Evolutionary conservation across 2,888 invertebrate genomes (phyloP).

Genomic region (Pristionchus arcanus): DNA sequence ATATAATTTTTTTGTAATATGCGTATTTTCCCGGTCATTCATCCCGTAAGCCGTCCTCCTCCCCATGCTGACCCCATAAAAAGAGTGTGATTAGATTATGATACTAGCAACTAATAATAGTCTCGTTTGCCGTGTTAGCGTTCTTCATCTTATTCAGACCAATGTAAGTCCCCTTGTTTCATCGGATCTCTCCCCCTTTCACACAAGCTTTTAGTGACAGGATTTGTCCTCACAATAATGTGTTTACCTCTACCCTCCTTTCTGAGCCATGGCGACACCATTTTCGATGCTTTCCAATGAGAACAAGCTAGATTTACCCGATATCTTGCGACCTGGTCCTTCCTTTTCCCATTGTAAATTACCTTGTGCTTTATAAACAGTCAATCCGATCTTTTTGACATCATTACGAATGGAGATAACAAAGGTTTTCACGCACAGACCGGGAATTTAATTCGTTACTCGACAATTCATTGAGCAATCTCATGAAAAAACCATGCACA

Average conservation of each 20-base stretch:
- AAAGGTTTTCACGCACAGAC: background rate
- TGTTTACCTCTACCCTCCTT: conserved; percentile 22
- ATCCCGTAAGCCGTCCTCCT: background rate
- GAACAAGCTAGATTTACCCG: conserved; percentile 31
- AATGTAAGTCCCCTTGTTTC: background rate
- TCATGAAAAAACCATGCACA: too few species aligned
- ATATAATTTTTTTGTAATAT: background rate
- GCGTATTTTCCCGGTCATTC: background rate
- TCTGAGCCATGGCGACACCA: conserved; percentile 28
- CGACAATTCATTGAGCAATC: too few species aligned
- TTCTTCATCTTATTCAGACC: background rate
- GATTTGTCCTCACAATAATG: background rate
- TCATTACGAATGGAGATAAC: background rate
- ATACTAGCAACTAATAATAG: conserved; percentile 33
- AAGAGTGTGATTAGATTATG: conserved; percentile 25
- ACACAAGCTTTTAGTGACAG: conserved; percentile 21
- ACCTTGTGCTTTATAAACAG: conserved; percentile 26
- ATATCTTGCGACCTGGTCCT: background rate
- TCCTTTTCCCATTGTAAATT: conserved; percentile 11
- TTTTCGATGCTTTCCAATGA: conserved; percentile 26
- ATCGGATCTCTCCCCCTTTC: conserved; percentile 32
- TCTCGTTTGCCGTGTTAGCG: conserved; percentile 14
- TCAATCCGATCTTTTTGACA: background rate
- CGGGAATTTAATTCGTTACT: background rate
- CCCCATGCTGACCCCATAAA: conserved; percentile 1